Percentiles rank a stretch among this genome's conserved stretches.
These are phyloP conservation scores for Hemicordylus capensis DNA, from an alignment of 2,113 vertebrate species.

Conservation along the genomic window DNA sequence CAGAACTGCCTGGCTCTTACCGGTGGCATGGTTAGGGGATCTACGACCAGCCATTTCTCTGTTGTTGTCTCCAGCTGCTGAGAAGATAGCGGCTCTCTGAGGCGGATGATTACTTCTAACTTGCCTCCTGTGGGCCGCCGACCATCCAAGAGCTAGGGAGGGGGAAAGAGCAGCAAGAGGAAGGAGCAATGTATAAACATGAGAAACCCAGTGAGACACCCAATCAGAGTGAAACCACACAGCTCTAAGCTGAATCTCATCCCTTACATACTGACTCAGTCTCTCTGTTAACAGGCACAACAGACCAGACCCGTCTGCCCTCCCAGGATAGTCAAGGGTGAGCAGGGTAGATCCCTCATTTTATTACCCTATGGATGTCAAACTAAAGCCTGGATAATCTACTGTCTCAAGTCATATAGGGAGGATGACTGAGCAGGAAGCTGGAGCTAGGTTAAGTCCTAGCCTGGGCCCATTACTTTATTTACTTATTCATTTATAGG, in stretches of 20 bases:
- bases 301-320: background rate
- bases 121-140: slow-evolving; percentile 87
- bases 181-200: background rate
- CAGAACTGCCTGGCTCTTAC: background rate
- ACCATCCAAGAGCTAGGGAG: slow-evolving; percentile 80
- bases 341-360: background rate
- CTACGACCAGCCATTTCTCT: slow-evolving; percentile 88
- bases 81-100: slow-evolving; percentile 85
- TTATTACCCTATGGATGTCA: too few relatives aligned
- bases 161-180: background rate
- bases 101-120: slow-evolving; percentile 85
- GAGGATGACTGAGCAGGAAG: background rate
- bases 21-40: slow-evolving; percentile 68
- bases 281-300: too few relatives aligned
- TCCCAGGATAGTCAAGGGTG: background rate
- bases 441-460: background rate
- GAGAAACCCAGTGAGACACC: background rate
- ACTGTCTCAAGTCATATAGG: background rate
- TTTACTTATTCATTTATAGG: background rate
- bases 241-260: background rate
- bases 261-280: background rate
- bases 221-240: background rate
- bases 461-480: too few relatives aligned
- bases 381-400: background rate
- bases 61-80: slow-evolving; percentile 83